Base-by-base conservation (phyloP, 92 coral and sea anemone genomes). In the Phymanthus crucifer region DNA sequence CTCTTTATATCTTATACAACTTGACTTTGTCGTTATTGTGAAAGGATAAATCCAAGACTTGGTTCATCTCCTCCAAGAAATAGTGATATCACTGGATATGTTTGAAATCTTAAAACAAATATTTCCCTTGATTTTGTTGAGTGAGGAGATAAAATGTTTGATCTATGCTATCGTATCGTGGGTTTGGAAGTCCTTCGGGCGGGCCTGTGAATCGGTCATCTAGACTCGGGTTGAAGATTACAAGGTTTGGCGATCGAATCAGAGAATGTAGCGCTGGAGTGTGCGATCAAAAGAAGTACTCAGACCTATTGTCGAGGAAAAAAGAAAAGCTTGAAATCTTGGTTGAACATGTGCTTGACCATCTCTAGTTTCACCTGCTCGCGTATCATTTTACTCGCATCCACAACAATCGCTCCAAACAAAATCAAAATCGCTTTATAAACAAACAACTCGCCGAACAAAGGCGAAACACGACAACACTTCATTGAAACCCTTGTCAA, bases 281-380 rank as follows among this genome's bases (percentile, higher is more conserved):
- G 72, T 77, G 46, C 81, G 65, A 13, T 74, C 69, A 61, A 74
- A 74, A 66, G 74, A 74, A 58, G 75, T 70, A 73, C 80, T 82
- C 74, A 73, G 77, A 70, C n/a, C 10, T 52, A 56, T 73, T 71
- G 76, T 61, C 65, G 29, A n/a, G 33, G 77, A 73, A 72, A 82
- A 40, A 32, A 74, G 80, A 73, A 82, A 74, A 73, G 86, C 86
- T 82, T 82, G 65, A 82, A 74, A 82, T 73, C 86, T 74, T 82
- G 86, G 86, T 29, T 4, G 86, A 82, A 67, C 86, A 82, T 82
- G 86, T 82, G 86, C 86, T 80, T 29, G n/a, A 7, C 7, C 69
- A 67, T 29, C 71, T 70, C 66, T 82, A 26, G 48, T 82, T 82
- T 82, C 86, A 82, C 86, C 86, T 82, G 86, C 34, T 40, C 12